These are phyloP conservation scores for Cantharis flavilabris DNA, from an alignment of 2,888 invertebrate species.

Conservation along the genomic window DNA sequence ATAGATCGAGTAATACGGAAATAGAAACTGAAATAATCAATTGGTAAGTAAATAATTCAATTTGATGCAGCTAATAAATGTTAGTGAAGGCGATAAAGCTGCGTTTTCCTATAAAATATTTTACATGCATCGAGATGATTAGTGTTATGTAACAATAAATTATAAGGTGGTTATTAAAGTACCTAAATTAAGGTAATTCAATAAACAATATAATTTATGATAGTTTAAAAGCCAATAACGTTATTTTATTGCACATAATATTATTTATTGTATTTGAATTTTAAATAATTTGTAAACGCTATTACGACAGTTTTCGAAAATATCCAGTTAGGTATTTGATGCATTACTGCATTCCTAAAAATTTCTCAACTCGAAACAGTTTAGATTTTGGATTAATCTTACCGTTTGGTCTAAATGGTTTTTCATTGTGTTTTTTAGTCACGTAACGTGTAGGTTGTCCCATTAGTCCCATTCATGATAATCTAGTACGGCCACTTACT, in stretches of 20 bases:
- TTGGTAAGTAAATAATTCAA: background rate
- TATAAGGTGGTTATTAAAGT: background rate
- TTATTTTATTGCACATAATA: background rate
- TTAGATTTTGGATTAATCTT: background rate
- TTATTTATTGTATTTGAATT: background rate
- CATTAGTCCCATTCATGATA: constrained; percentile 1
- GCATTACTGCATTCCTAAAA: background rate
- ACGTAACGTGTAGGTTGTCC: background rate
- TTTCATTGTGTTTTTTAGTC: background rate
- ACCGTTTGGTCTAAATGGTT: background rate
- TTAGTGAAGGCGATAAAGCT: background rate
- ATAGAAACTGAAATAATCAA: background rate
- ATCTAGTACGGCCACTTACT: background rate
- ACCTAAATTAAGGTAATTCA: background rate
- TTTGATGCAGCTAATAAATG: background rate
- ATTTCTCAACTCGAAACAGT: background rate
- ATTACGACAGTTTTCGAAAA: background rate
- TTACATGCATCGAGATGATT: background rate
- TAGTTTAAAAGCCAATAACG: background rate
- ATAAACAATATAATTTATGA: background rate
- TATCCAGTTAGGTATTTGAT: background rate
- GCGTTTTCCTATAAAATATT: background rate
- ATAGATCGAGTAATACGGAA: too few species aligned
- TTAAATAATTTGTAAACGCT: background rate
- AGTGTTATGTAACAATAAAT: background rate